Evolutionary conservation across 2,797 vertebrate genomes (phyloP).

Genomic region (Falco naumanni): DNA sequence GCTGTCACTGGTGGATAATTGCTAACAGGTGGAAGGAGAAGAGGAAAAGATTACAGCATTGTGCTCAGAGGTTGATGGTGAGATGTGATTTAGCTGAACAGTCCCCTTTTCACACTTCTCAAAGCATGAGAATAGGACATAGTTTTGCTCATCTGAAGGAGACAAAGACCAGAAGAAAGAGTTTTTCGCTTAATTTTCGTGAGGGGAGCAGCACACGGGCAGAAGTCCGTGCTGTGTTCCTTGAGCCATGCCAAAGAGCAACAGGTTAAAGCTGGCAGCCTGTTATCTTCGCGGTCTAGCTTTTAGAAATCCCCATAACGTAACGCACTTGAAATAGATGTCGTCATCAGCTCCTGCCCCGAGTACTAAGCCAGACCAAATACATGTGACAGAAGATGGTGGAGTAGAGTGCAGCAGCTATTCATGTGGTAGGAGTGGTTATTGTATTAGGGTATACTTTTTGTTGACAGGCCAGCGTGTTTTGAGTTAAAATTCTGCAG

Average conservation of each 20-base stretch:
- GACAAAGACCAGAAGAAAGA: not conserved
- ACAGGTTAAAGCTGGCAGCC: slow-evolving; percentile 68
- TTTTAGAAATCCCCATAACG: slow-evolving; percentile 79
- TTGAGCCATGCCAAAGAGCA: slow-evolving; percentile 46
- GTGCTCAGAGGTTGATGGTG: slow-evolving; percentile 36
- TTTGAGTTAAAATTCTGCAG: slow-evolving; percentile 83
- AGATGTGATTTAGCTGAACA: slow-evolving; percentile 47
- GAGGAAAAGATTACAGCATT: slow-evolving; percentile 57
- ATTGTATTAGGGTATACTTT: slow-evolving; percentile 73
- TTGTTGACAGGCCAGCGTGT: slow-evolving; percentile 74
- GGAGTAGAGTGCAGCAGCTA: slow-evolving; percentile 74
- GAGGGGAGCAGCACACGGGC: not conserved
- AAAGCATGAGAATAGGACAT: slow-evolving; percentile 16
- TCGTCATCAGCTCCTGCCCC: slow-evolving; percentile 78
- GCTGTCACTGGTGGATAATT: slow-evolving; percentile 65
- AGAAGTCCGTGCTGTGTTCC: slow-evolving; percentile 26
- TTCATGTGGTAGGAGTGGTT: slow-evolving; percentile 78
- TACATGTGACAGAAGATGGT: slow-evolving; percentile 81
- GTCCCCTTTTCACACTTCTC: slow-evolving; percentile 24
- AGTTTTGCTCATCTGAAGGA: slow-evolving; percentile 5
- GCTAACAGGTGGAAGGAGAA: slow-evolving; percentile 59
- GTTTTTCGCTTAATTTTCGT: not conserved
- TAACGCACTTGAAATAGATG: slow-evolving; percentile 86
- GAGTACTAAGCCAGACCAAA: slow-evolving; percentile 73
- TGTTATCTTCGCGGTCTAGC: slow-evolving; percentile 73